Evolutionary conservation across 2,888 invertebrate species (phyloP).

Genomic region (Rhamnusium bicolor): DNA sequence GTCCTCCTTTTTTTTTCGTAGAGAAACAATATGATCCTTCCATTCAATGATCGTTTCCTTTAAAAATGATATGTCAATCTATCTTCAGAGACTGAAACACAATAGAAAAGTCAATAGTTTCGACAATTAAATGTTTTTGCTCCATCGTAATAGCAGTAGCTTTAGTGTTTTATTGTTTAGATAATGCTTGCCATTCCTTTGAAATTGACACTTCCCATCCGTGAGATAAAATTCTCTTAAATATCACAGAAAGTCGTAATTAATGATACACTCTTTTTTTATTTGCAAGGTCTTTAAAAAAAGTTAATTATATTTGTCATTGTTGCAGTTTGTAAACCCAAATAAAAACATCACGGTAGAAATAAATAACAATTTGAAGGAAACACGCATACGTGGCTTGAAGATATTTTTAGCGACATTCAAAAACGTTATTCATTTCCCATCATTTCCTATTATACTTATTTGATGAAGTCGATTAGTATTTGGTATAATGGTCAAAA

Average conservation of each 20-base stretch:
- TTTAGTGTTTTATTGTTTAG: background rate
- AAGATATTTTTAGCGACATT: background rate
- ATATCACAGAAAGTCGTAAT: background rate
- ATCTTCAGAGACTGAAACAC: background rate
- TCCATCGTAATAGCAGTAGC: background rate
- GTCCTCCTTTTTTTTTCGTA: background rate
- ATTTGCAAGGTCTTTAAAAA: background rate
- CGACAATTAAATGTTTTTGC: background rate
- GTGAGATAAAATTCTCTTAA: background rate
- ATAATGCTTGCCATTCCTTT: background rate
- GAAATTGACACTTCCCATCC: background rate
- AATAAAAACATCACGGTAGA: background rate
- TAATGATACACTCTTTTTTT: background rate
- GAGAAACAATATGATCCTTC: background rate
- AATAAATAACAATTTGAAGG: background rate
- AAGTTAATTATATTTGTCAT: background rate
- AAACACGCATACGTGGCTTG: background rate
- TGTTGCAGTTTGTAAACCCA: background rate
- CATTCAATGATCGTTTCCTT: background rate
- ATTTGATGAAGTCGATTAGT: too few relatives aligned
- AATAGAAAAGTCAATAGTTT: background rate
- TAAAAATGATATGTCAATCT: background rate
- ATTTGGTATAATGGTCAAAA: too few relatives aligned
- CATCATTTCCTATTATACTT: too few relatives aligned
- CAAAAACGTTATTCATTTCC: background rate